phyloP scores from a whole-genome alignment of 2,113 vertebrate genomes.

The Pygoscelis antarcticus region DNA sequence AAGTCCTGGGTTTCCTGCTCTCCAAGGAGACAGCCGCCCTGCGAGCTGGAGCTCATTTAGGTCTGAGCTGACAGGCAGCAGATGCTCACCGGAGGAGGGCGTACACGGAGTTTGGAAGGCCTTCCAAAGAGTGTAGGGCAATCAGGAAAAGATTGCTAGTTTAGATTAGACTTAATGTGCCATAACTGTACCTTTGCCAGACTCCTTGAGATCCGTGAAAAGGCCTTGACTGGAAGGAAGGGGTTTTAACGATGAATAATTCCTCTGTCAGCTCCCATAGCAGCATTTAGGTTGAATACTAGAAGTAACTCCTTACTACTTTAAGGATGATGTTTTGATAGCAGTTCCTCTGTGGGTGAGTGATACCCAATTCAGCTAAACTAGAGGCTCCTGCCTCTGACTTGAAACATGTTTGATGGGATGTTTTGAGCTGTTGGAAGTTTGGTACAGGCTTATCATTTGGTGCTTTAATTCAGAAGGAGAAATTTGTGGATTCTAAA shows the following conservation, averaged over 20 bases:
- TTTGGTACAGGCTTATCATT: not conserved
- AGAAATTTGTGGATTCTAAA: not conserved
- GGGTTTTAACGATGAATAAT: not conserved
- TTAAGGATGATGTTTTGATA: not conserved
- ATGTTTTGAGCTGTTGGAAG: not conserved
- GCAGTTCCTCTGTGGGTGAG: not conserved
- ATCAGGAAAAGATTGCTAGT: not conserved
- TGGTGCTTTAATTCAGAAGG: not conserved
- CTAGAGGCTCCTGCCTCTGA: not conserved
- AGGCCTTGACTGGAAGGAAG: not conserved
- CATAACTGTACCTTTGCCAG: not conserved
- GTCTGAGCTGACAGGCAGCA: not conserved
- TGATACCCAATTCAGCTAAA: not conserved
- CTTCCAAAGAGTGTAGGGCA: not conserved
- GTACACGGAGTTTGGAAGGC: not conserved
- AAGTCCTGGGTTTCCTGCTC: not conserved
- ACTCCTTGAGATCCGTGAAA: not conserved
- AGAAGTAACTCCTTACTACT: not conserved
- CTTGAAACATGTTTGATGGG: not conserved
- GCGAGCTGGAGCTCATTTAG: not conserved
- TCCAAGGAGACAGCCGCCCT: not conserved
- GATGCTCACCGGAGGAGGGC: not conserved
- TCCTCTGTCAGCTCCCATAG: not conserved
- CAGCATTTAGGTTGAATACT: not conserved
- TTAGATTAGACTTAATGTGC: not conserved